phyloP scores from a whole-genome alignment of 1,140 invertebrate genomes.

The Ruditapes philippinarum region DNA sequence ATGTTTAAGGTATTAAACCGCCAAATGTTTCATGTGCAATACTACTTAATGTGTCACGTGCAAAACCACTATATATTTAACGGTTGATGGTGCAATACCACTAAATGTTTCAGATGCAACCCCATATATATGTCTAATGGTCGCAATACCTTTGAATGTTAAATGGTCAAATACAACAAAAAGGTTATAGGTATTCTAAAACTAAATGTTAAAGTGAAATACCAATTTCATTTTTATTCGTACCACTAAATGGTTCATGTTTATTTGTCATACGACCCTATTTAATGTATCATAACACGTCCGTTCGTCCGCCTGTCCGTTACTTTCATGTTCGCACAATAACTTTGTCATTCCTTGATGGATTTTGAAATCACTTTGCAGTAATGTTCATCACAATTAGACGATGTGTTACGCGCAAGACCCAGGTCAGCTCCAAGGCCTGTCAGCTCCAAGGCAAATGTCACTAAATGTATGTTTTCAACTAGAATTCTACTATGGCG shows the following conservation, averaged over 20 bases:
- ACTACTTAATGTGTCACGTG: neutral
- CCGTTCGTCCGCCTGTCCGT: too few species aligned
- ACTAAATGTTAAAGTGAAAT: neutral
- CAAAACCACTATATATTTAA: neutral
- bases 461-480: neutral
- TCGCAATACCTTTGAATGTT: neutral
- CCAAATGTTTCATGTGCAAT: neutral
- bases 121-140: neutral
- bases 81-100: neutral
- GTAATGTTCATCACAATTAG: too few species aligned
- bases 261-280: neutral
- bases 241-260: neutral
- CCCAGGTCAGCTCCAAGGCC: neutral
- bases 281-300: neutral
- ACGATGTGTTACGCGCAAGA: too few species aligned
- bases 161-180: neutral
- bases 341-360: too few species aligned
- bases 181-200: neutral
- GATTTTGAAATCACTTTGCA: too few species aligned
- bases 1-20: neutral
- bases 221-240: neutral
- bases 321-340: too few species aligned
- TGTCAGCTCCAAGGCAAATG: neutral
- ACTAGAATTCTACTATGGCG: neutral
- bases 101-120: neutral